A percentile compares a stretch with the other conserved stretches of the same genome.
Conservation (phyloP, 2,888 invertebrate genomes). For the Heliconius charithonia region DNA sequence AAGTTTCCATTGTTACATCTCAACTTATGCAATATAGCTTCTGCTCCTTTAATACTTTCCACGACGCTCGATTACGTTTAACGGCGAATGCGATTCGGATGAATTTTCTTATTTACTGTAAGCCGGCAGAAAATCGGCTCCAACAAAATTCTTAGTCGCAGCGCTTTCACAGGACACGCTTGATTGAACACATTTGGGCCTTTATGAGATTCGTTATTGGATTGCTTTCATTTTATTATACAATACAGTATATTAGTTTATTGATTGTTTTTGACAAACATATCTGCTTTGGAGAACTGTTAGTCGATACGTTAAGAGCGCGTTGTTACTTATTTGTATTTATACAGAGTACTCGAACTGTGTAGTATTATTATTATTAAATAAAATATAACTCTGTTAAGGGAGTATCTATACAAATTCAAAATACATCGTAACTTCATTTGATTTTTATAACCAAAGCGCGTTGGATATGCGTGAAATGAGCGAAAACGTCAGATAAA, state of each 20-base stretch:
- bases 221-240: slow-evolving; percentile 52
- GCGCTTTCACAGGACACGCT: slow-evolving; percentile 72
- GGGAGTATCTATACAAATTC: not conserved
- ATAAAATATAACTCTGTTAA: too few species aligned
- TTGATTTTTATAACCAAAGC: too few species aligned
- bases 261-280: slow-evolving; percentile 28
- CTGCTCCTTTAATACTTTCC: slow-evolving; percentile 82
- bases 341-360: not conserved
- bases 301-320: not conserved
- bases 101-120: slow-evolving; percentile 82
- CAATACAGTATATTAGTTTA: slow-evolving; percentile 39
- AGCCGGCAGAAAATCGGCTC: slow-evolving; percentile 73
- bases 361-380: not conserved
- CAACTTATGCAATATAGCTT: slow-evolving; percentile 82
- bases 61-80: slow-evolving; percentile 82
- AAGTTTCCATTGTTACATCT: slow-evolving; percentile 82
- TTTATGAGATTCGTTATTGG: slow-evolving; percentile 53
- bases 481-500: too few species aligned
- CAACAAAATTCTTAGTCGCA: slow-evolving; percentile 62
- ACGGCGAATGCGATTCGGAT: slow-evolving; percentile 72
- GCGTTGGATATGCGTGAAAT: too few species aligned
- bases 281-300: not conserved
- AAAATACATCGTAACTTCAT: too few species aligned
- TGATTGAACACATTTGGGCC: slow-evolving; percentile 64
- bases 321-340: slow-evolving; percentile 1